Percentiles rank a stretch among this genome's conserved stretches.
Conservation (phyloP, 2,888 invertebrate species). For the Xylocampa areola region DNA sequence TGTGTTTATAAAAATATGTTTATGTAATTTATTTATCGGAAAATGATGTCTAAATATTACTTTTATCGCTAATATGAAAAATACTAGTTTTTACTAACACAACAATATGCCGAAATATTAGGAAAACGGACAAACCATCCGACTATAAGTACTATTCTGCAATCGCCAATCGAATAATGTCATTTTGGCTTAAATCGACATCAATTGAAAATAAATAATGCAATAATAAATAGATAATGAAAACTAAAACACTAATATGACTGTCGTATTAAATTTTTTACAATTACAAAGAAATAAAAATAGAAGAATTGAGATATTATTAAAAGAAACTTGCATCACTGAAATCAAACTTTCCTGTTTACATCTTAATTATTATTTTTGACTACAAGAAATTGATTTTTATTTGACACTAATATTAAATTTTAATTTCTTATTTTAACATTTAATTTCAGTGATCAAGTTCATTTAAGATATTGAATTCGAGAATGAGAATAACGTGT, state of each 20-base stretch:
- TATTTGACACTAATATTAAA: slow-evolving; percentile 49
- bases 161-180: slow-evolving; percentile 56
- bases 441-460: slow-evolving; percentile 55
- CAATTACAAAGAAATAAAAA: slow-evolving; percentile 35
- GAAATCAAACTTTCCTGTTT: slow-evolving; percentile 27
- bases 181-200: slow-evolving; percentile 45
- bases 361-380: slow-evolving; percentile 42
- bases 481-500: slow-evolving; percentile 28
- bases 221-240: slow-evolving; percentile 52
- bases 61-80: slow-evolving; percentile 11
- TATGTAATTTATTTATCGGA: slow-evolving; percentile 27
- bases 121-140: slow-evolving; percentile 35
- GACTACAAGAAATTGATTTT: slow-evolving; percentile 54
- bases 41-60: slow-evolving; percentile 30
- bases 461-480: slow-evolving; percentile 22
- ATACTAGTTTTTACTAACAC: slow-evolving; percentile 11
- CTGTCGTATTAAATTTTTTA: slow-evolving; percentile 48
- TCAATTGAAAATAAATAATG: slow-evolving; percentile 55
- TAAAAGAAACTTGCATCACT: slow-evolving; percentile 50
- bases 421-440: slow-evolving; percentile 29
- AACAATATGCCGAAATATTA: slow-evolving; percentile 51
- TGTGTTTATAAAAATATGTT: slow-evolving; percentile 49
- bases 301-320: slow-evolving; percentile 20
- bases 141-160: slow-evolving; percentile 60
- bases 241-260: slow-evolving; percentile 55